Evolutionary conservation across 2,888 invertebrate genomes (phyloP), one percentile per base, ranked within the genome.

Genomic region (Dryadula phaetusa): DNA sequence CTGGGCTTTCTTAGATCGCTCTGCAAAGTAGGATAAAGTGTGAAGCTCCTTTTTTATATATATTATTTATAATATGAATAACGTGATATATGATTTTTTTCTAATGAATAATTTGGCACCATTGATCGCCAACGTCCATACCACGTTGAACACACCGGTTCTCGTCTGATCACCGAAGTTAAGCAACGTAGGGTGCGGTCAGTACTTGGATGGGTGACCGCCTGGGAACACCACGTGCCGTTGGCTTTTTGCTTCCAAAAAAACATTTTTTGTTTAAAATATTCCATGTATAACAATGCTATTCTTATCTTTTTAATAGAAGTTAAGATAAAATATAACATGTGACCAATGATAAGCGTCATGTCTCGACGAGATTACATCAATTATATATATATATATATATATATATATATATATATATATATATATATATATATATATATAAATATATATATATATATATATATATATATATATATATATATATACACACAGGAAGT

Each of bases 121-220:
- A 0, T 0, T 16, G 0, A 2, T 42, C 6, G 80, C 79, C 80
- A 79, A 80, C 78, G 79, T 77, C 78, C 79, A 81, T 80, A 80
- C 80, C 77, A 81, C 75, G 79, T 79, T 80, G 80, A 80, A 80
- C 65, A 78, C 79, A 81, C 79, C 81, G 81, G 75, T 76, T 81
- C 81, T 82, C 82, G 81, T 81, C 81, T 79, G 82, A 82, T 81
- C 80, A 82, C 82, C 82, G 82, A 80, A 80, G 79, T 81, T 79
- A 81, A 81, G 79, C 78, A 82, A 78, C 79, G 76, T 82, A 77
- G 80, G 81, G 81, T 79, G 81, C 75, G 77, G 79, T 80, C 78
- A 81, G 80, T 80, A 80, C 82, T 83, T 84, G 82, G 83, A 85
- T 83, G 82, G 83, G 82, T 82, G 81, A 83, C 82, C 83, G 81